Conservation (phyloP, 2,888 invertebrate species). For the Spilosoma lubricipeda region DNA sequence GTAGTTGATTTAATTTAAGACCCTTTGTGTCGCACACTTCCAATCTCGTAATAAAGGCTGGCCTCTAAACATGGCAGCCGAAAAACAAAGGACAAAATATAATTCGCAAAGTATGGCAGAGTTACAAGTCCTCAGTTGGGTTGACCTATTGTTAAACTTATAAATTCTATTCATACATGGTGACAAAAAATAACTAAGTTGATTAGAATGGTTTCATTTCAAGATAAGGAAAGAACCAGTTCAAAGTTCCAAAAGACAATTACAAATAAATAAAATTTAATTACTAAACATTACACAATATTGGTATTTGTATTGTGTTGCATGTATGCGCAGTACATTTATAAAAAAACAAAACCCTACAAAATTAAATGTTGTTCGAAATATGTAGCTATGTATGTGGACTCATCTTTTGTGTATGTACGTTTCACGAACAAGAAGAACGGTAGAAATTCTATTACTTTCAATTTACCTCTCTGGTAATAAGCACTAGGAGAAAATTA, state of each 20-base stretch:
- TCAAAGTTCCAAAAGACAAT: not conserved
- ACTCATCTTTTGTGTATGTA: conserved; percentile 31
- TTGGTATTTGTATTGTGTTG: not conserved
- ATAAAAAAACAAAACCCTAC: conserved; percentile 37
- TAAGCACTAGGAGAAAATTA: conserved; percentile 69
- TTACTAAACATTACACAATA: not conserved
- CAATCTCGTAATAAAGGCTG: conserved; percentile 77
- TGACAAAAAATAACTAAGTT: conserved; percentile 45
- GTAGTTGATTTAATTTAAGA: conserved; percentile 80
- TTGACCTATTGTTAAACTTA: conserved; percentile 68
- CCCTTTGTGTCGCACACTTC: conserved; percentile 79
- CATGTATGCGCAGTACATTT: not conserved
- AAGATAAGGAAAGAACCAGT: conserved; percentile 11
- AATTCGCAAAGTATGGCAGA: conserved; percentile 29
- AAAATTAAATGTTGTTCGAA: conserved; percentile 10
- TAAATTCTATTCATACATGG: conserved; percentile 58
- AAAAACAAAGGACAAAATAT: conserved; percentile 71
- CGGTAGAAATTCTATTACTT: conserved; percentile 74
- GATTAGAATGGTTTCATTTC: not conserved
- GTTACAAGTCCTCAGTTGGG: conserved; percentile 60
- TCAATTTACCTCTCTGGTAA: conserved; percentile 65
- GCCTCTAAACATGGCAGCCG: conserved; percentile 64
- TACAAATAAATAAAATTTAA: not conserved
- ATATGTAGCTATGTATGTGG: not conserved
- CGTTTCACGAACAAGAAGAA: conserved; percentile 48